Base-by-base conservation (phyloP, 2,888 invertebrate genomes). In the Erpobdella octoculata region DNA sequence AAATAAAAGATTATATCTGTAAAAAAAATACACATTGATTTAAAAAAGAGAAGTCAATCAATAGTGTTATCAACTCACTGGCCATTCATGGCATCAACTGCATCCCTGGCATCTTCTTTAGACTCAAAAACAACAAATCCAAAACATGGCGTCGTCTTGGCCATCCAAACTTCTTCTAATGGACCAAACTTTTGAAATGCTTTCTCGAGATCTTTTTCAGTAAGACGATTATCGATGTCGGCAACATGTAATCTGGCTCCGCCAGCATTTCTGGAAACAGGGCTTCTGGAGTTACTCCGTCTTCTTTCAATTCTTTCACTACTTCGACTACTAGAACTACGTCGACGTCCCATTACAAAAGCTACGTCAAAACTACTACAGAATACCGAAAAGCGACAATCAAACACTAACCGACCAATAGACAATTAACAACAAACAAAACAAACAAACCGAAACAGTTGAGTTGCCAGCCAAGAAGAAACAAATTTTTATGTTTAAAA, bases 51-150 rank as follows among this genome's bases (percentile, higher is more conserved):
- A 28, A 9, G 25, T 18, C 8, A 21, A 28, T 25, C 12, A 64
- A 66, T 21, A 66, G 25, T 6, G 21, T 38, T n/a, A 18, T 2
- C 9, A n/a, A n/a, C 25, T 71, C 84, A 87, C 86, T 89, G 88
- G 83, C 89, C 88, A 85, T 89, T 89, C 86, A 90, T 89, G 85
- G 89, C 89, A 79, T 89, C 88, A 86, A 90, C 87, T 85, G 90
- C 88, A 83, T 89, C 89, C 83, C 89, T 88, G 86, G 87, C 87
- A 79, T 86, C 85, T 76, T 86, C 85, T 76, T 84, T 85, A 74
- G 85, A 84, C 77, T 85, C 85, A 79, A 82, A 87, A 12, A 87
- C 86, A 67, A 87, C 85, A 81, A 87, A 87, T n/a, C 87, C 87
- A 83, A 87, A 87, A 77, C 87, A 86, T 0, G 87, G 87, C 12